Evolutionary conservation across 2,888 invertebrate genomes (phyloP), one percentile per base, ranked within the genome.

Genomic region (Chrysomela aeneicollis): DNA sequence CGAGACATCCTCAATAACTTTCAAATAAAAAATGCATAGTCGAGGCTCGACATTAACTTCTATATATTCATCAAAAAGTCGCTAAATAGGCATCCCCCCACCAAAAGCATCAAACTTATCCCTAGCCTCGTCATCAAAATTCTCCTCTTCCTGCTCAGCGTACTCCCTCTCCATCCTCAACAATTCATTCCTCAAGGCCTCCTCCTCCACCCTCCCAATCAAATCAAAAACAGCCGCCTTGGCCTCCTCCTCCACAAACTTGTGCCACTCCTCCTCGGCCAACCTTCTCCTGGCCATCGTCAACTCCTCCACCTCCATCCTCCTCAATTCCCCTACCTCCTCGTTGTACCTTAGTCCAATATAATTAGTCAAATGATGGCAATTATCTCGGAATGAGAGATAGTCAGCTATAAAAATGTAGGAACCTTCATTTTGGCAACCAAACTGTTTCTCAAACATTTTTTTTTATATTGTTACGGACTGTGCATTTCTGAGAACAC

Each of bases 271-370:
- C 67, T 81, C 79, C 66, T 75, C 72, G 19, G 77, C 77, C n/a
- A 82, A 32, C 62, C 73, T 66, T 17, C 79, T 73, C 58, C 83
- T 72, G 71, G 81, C 82, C 3, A 70, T 72, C 10, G 76, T 75
- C 32, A 84, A 70, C 46, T 76, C 80, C 42, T 79, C 78, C 46
- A 72, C 76, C 72, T 83, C 80, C 8, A 74, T 71, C 63, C 76
- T 79, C 52, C 78, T 74, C 4, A 75, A 61, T 51, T 78, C 73
- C 32, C 78, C 77, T 10, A 78, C 64, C 69, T 85, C 84, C 70
- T 84, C 82, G 67, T 81, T 84, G 69, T 81, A 84, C 35, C 82
- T 78, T n/a, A n/a, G n/a, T n/a, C n/a, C n/a, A n/a, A n/a, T n/a
- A n/a, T n/a, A n/a, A n/a, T n/a, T n/a, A n/a, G n/a, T n/a, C n/a